phyloP scores from a whole-genome alignment of 1,140 invertebrate species.

The Drosophila fuyamai region DNA sequence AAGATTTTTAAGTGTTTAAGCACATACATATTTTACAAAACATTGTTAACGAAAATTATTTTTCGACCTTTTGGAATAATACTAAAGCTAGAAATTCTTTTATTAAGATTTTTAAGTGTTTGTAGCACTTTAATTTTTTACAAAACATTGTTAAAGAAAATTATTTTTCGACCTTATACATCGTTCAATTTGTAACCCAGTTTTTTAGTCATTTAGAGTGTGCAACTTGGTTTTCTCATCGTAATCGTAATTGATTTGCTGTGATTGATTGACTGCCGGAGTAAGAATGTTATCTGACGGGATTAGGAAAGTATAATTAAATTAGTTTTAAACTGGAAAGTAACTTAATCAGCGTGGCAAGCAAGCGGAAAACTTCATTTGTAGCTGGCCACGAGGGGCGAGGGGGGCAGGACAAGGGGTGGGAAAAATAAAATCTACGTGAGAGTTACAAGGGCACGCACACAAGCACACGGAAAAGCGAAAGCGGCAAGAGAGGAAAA shows the following conservation, averaged over 20 bases:
- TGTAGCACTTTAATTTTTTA: too few species aligned
- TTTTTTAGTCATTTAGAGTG: background rate
- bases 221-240: background rate
- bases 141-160: too few species aligned
- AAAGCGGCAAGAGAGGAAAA: conserved; percentile 50
- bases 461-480: conserved; percentile 47
- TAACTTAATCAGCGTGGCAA: conserved; percentile 64
- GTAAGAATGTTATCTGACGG: background rate
- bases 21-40: too few species aligned
- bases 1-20: background rate
- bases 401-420: background rate
- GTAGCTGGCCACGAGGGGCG: conserved; percentile 16
- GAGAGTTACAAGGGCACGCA: conserved; percentile 59
- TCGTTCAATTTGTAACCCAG: background rate
- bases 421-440: conserved; percentile 45
- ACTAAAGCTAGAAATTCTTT: too few species aligned
- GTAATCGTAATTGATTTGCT: conserved; percentile 34
- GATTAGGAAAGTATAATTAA: conserved; percentile 47
- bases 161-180: too few species aligned
- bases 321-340: conserved; percentile 53
- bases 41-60: too few species aligned
- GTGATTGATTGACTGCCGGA: conserved; percentile 18
- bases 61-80: too few species aligned
- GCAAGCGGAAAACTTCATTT: conserved; percentile 68
- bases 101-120: background rate